Evolutionary conservation across 2,113 vertebrate species (phyloP), one percentile per base, ranked within the genome.

Genomic region (Ginglymostoma cirratum): DNA sequence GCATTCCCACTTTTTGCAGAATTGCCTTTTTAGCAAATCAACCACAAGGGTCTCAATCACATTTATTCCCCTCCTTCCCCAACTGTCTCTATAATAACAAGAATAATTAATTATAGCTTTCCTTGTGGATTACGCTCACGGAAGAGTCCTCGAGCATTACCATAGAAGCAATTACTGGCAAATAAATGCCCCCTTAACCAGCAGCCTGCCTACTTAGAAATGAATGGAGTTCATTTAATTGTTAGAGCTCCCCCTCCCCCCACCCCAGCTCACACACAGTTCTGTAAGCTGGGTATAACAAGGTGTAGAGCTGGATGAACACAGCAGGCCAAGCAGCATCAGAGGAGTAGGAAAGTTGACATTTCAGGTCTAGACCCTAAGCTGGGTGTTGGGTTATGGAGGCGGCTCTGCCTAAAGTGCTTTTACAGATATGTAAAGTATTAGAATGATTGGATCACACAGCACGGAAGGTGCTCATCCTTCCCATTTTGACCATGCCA

Each of bases 11-110:
- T 30, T 30, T 48, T 95, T 61, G 30, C 52, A 61, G 52, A 30
- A 90, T 90, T 95, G 45, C 45, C 65, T 70, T 38, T 94, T 94
- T 67, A 94, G 92, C 92, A 94, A 94, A 45, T 38, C 38, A 45
- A 38, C 38, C 69, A 95, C n/a, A 38, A 38, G 89, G n/a, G 61
- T 34, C 17, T 34, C n/a, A 93, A 93, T 93, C 61, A 67, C 5
- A 66, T n/a, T 66, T 92, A 65, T 21, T 15, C 27, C n/a, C n/a
- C 30, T 5, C 34, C 34, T 14, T 23, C 66, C 38, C 92, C 2
- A 3, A 27, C 42, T 69, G 67, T 52, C 94, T 48, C 92, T 45
- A 72, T 76, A 48, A 48, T 76, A 95, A 95, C 67, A 52, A 93
- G 94, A 52, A 52, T 48, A 45, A 48, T 76, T 95, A 95, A 95